Conservation (phyloP, 2,888 invertebrate species). For the Phengaris alcon region DNA sequence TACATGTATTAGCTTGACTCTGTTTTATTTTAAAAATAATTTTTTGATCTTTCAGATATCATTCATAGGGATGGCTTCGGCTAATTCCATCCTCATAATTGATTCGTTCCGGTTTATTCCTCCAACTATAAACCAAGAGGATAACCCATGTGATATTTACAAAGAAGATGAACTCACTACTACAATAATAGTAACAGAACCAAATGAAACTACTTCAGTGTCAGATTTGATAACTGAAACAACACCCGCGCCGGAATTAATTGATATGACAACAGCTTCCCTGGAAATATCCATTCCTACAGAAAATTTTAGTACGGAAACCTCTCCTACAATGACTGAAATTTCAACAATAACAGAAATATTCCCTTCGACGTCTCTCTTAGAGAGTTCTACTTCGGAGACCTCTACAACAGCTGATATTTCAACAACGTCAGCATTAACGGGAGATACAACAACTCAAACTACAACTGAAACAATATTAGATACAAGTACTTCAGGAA, state of each 20-base stretch:
- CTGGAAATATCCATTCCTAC: not conserved
- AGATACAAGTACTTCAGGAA: not conserved
- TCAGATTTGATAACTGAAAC: not conserved
- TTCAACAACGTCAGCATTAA: not conserved
- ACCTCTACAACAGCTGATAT: not conserved
- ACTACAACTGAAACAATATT: not conserved
- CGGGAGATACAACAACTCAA: not conserved
- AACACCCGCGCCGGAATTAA: not conserved
- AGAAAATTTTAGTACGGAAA: not conserved
- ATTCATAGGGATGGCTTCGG: constrained; percentile 36
- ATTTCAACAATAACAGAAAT: constrained; percentile 5
- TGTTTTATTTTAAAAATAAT: not conserved
- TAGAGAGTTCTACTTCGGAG: not conserved
- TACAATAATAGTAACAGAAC: not conserved
- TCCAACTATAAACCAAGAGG: constrained; percentile 31
- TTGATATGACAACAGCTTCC: not conserved
- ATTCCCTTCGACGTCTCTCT: not conserved
- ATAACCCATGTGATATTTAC: constrained; percentile 27
- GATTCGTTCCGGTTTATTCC: constrained; percentile 42
- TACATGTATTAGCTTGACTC: not conserved
- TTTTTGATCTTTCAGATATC: constrained; percentile 37
- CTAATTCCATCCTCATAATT: constrained; percentile 35
- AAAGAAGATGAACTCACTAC: not conserved
- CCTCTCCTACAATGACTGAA: not conserved
- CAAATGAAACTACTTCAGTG: not conserved